Evolutionary conservation across 2,888 invertebrate species (phyloP).

Genomic region (Falcaria lacertinaria): DNA sequence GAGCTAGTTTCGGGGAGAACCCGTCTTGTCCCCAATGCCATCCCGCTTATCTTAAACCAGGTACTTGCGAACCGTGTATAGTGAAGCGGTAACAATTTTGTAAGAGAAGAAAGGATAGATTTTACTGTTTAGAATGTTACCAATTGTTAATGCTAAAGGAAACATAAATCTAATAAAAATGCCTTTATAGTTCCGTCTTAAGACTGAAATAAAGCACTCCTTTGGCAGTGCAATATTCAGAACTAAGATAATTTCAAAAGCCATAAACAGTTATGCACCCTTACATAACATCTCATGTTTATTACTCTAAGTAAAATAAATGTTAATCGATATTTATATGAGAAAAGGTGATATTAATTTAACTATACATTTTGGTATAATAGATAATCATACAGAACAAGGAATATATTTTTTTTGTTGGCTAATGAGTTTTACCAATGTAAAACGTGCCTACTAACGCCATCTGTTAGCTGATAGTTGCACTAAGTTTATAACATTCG

Average conservation of each 20-base stretch:
- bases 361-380: background rate
- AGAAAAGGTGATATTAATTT: background rate
- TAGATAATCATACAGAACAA: background rate
- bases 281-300: too few species aligned
- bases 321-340: background rate
- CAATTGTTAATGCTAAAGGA: background rate
- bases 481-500: too few species aligned
- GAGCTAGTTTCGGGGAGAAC: slow-evolving; percentile 79
- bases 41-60: slow-evolving; percentile 80
- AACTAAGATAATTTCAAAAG: background rate
- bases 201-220: background rate
- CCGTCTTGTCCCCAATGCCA: slow-evolving; percentile 82
- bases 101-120: background rate
- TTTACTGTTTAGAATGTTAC: slow-evolving; percentile 4
- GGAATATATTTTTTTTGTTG: background rate
- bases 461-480: background rate
- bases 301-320: too few species aligned
- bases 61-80: slow-evolving; percentile 83
- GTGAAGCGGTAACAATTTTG: slow-evolving; percentile 62
- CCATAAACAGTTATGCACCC: background rate
- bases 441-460: background rate
- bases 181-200: background rate
- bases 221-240: background rate
- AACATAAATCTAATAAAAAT: too few species aligned
- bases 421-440: background rate